Percentiles rank a stretch among this genome's conserved stretches.
Evolutionary conservation across 2,797 vertebrate genomes (phyloP).

Genomic region (Mormyrops boulengeri): DNA sequence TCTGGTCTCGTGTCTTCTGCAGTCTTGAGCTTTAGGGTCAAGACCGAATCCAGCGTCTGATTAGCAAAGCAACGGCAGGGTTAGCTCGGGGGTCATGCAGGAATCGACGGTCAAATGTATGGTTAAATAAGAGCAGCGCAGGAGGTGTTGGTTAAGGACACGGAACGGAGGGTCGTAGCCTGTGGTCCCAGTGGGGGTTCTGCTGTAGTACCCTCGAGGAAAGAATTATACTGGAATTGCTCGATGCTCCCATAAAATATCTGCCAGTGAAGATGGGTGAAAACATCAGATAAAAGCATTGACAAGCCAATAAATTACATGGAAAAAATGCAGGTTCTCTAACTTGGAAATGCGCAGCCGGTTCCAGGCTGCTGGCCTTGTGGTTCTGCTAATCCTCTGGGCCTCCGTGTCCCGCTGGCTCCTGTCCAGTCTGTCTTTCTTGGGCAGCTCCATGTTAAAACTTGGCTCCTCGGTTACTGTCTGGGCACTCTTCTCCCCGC

Average conservation of each 20-base stretch:
- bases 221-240: neutral
- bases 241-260: neutral
- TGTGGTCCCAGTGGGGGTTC: neutral
- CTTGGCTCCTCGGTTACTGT: neutral
- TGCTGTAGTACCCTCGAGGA: neutral
- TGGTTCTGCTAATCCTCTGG: neutral
- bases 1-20: neutral
- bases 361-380: neutral
- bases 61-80: neutral
- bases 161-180: neutral
- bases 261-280: neutral
- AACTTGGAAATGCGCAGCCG: neutral
- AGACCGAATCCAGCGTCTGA: neutral
- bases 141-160: neutral
- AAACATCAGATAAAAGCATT: neutral
- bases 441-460: neutral
- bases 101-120: neutral
- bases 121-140: conserved; percentile 2
- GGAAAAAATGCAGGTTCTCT: neutral
- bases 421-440: neutral
- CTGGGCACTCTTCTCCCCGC: neutral
- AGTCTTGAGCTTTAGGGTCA: neutral
- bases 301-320: neutral
- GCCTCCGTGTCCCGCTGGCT: neutral
- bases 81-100: neutral